Base-by-base conservation (phyloP, 2,113 vertebrate species). In the Rhinolophus ferrumequinum region DNA sequence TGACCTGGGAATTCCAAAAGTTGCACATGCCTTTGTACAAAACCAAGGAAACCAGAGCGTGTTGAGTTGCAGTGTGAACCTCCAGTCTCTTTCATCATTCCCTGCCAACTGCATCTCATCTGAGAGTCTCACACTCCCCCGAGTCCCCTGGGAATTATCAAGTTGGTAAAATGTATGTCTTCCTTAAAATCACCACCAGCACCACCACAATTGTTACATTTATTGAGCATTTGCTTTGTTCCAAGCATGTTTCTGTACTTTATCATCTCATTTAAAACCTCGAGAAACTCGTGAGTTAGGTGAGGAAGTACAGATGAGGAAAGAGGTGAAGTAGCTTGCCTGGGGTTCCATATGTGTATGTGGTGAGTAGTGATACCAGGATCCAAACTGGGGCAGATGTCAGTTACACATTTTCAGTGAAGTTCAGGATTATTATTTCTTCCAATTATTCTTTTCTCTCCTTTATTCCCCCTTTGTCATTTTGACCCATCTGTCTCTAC, bases 1-100 rank as follows among this genome's bases (percentile, higher is more conserved):
- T 33, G 83, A 86, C 94, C 91, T 88, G 76, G 52, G 93, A 56
- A 56, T 95, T 93, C 52, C 24, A 41, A 77, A 93, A 84, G 72
- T 58, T 16, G 0, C 54, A 13, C 67, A 80, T 69, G 58, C 44
- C 56, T 90, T 41, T 94, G 58, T 64, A 62, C 35, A 87, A 93
- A 97, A 72, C 75, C 47, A 26, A 66, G 84, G 64, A 90, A 87
- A 92, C 69, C n/a, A 11, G 89, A 86, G 67, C 13, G 0, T 30
- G 10, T 54, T 22, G 30, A 41, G 73, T 73, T 1, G 0, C 41
- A n/a, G 4, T 28, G 60, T 50, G 30, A 95, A 11, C 47, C 47
- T 54, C 9, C 19, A 33, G 33, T 77, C 58, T 35, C 69, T 84
- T 66, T 8, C 35, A 18, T 19, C 44, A 62, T 54, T n/a, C 41